Evolutionary conservation across 2,888 invertebrate genomes (phyloP), one percentile per base, ranked within the genome.

Genomic region (Mythimna lalbum): DNA sequence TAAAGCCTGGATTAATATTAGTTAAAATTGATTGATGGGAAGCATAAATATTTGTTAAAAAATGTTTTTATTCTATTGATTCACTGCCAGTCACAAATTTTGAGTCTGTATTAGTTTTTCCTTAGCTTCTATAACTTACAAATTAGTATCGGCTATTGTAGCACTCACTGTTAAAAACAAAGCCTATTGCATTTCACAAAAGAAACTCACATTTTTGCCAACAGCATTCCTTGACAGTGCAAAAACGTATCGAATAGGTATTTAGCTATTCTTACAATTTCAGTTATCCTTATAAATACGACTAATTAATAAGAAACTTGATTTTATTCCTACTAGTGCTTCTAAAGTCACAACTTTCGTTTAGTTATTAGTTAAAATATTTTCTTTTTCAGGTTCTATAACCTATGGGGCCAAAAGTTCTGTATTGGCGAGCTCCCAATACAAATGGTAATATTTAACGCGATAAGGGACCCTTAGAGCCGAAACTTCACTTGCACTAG

Each of bases 291-390:
- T 84, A 79, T 60, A 71, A 63, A 65, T 78, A 71, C 53, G 17
- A 60, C 33, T 76, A 59, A 80, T 68, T 70, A 71, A 59, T 70
- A 74, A 64, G 68, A 69, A 84, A 82, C 53, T 82, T 63, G 67
- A 68, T 57, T 60, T 36, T 62, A 68, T 59, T 56, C n/a, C 80
- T 80, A 78, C 50, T 43, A 69, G 69, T 76, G 66, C 60, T 71
- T 59, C 55, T 72, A 73, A 55, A 64, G 64, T 80, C 80, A 84
- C 64, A 82, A 82, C 76, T n/a, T 73, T 76, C 68, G 69, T 71
- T 76, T 27, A 50, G 23, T 71, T 49, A 53, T 50, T 17, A 39
- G 39, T 27, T 47, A 56, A 55, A 68, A 55, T 50, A 50, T 23
- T 57, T 56, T 57, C 0, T 17, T 47, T 55, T 27, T 21, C 36